A percentile compares a stretch with the other conserved stretches of the same genome.
Conservation (phyloP, 2,888 invertebrate genomes). For the Dryomyza anilis region DNA sequence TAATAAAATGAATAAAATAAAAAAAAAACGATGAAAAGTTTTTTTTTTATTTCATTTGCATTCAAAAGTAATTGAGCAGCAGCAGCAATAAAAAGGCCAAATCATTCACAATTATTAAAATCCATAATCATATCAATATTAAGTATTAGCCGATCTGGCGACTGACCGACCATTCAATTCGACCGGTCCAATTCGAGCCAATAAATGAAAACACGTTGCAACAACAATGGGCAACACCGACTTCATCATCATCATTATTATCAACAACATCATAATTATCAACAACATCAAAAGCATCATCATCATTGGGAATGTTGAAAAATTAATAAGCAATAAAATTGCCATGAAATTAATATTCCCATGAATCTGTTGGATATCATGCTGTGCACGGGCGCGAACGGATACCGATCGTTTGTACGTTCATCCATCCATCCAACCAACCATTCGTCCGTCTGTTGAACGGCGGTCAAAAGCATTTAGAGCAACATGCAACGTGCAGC, state of each 20-base stretch:
- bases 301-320: conserved; percentile 37
- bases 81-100: conserved; percentile 42
- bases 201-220: conserved; percentile 13
- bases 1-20: too few relatives aligned
- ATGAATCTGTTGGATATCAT: conserved; percentile 53
- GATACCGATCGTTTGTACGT: too few relatives aligned
- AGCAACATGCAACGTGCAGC: conserved; percentile 24
- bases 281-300: conserved; percentile 29
- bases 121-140: conserved; percentile 56
- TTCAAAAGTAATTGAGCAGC: conserved; percentile 52
- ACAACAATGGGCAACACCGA: conserved; percentile 26
- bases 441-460: too few relatives aligned
- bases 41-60: conserved; percentile 57
- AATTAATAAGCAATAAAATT: conserved; percentile 61
- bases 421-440: too few relatives aligned
- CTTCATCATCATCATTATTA: conserved; percentile 34
- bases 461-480: too few relatives aligned
- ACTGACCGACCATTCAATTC: too few relatives aligned
- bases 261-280: conserved; percentile 27
- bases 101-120: conserved; percentile 57
- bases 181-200: conserved; percentile 46
- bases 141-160: conserved; percentile 41
- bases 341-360: conserved; percentile 62
- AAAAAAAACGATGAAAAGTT: too few relatives aligned
- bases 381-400: conserved; percentile 45